Percentiles rank a stretch among this genome's conserved stretches.
Evolutionary conservation across 2,888 invertebrate genomes (phyloP).

Genomic region (Cerceris rybyensis): DNA sequence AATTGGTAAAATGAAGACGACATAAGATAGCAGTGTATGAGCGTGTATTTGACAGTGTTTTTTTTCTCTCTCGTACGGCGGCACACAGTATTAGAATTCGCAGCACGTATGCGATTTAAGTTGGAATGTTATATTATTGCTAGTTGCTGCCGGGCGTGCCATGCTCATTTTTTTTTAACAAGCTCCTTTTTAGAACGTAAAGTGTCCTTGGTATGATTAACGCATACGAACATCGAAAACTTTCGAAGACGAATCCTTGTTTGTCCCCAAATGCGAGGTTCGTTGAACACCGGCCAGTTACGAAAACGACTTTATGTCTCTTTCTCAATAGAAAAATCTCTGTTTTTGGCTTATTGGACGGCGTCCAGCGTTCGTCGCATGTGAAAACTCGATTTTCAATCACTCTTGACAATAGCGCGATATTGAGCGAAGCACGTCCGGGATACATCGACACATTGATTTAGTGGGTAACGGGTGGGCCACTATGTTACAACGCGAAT

Average conservation of each 20-base stretch:
- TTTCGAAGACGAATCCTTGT: slow-evolving; percentile 24
- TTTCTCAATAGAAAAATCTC: slow-evolving; percentile 39
- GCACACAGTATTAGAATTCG: slow-evolving; percentile 78
- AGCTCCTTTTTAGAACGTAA: slow-evolving; percentile 34
- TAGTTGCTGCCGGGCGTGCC: slow-evolving; percentile 77
- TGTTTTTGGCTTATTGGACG: slow-evolving; percentile 38
- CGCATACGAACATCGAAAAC: slow-evolving; percentile 6
- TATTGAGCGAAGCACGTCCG: slow-evolving; percentile 74
- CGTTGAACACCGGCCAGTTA: slow-evolving; percentile 40
- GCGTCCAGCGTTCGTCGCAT: slow-evolving; percentile 34
- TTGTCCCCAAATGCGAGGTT: slow-evolving; percentile 19
- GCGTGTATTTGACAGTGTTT: slow-evolving; percentile 81
- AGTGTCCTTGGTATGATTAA: slow-evolving; percentile 9
- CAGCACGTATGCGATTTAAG: slow-evolving; percentile 76
- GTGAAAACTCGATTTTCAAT: slow-evolving; percentile 18
- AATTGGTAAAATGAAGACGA: slow-evolving; percentile 37
- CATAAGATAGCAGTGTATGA: slow-evolving; percentile 78
- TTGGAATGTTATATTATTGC: slow-evolving; percentile 79
- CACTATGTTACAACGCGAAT: slow-evolving; percentile 79
- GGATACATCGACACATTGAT: slow-evolving; percentile 79
- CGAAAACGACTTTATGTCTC: slow-evolving; percentile 27
- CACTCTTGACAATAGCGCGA: slow-evolving; percentile 4
- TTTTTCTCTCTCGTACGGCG: slow-evolving; percentile 74
- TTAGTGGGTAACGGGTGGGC: slow-evolving; percentile 77
- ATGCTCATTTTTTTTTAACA: slow-evolving; percentile 63